Base-by-base conservation (phyloP, 1,140 invertebrate genomes). In the Drosophila navojoa region DNA sequence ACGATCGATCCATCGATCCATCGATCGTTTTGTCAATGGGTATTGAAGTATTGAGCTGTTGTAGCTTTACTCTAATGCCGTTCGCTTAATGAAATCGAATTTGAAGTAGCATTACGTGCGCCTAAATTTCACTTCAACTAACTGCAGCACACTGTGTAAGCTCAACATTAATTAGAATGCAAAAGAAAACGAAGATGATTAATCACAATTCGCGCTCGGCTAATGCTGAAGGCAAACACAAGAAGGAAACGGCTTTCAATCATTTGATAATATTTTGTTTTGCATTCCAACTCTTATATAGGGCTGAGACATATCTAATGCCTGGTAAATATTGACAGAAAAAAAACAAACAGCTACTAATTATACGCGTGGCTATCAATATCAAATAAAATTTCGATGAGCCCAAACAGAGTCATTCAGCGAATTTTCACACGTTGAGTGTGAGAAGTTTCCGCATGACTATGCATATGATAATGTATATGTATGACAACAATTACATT, bases 261-360 rank as follows among this genome's bases (percentile, higher is more conserved):
- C 76, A 87, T 72, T 53, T 66, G 73, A 82, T 87, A 89, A 87
- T 87, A 87, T 82, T 89, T 87, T 89, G 84, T 89, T 87, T 87
- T 89, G 71, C 71, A 49, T 61, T 67, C 82, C 76, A 67, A 75
- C 71, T 50, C 67, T 68, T 81, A 16, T 40, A 47, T 47, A 22
- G 45, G 27, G 52, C 50, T 58, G 27, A 35, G 29, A 45, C 29
- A 32, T 27, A 13, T 13, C 11, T 54, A 35, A 76, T 64, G 35
- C 66, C 25, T 45, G 45, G 42, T 62, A 58, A 81, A 73, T 85
- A 79, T 73, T 66, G 78, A 62, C 63, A 87, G 78, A 71, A 13
- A 9, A 19, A 62, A 78, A 69, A 70, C 64, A 73, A 62, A 71
- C 81, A 76, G 71, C 49, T 55, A 72, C 82, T 86, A 82, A 87